phyloP scores from a whole-genome alignment of 1,140 invertebrate species.

The Acyrthosiphon pisum region DNA sequence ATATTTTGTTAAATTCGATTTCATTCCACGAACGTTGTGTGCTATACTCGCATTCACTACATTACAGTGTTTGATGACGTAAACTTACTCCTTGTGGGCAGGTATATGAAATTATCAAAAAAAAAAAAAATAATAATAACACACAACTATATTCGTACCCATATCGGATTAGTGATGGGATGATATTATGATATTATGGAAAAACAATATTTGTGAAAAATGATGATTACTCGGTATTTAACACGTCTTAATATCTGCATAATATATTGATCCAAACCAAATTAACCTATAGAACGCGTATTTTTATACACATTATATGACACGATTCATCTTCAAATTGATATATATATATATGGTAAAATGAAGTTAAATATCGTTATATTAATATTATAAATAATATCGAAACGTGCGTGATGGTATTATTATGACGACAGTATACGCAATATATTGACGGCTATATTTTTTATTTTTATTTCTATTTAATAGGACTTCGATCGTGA shows the following conservation, averaged over 20 bases:
- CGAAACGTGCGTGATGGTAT: background rate
- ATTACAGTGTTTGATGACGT: background rate
- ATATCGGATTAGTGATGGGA: background rate
- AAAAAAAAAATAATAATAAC: too few relatives aligned
- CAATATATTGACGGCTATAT: background rate
- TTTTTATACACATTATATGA: background rate
- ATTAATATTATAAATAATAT: background rate
- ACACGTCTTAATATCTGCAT: background rate
- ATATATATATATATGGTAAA: background rate
- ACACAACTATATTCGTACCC: background rate
- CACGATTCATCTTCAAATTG: background rate
- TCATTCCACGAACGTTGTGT: background rate
- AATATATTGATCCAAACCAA: background rate
- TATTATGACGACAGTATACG: background rate
- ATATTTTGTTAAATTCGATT: background rate
- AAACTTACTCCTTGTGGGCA: background rate
- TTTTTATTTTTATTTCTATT: background rate
- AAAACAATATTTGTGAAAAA: conserved; percentile 1
- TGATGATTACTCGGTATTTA: background rate
- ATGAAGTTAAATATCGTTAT: background rate
- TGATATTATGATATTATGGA: too few relatives aligned
- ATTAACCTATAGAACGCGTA: background rate
- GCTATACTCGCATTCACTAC: background rate
- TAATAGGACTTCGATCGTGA: background rate
- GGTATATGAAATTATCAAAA: background rate